Evolutionary conservation across 2,113 vertebrate genomes (phyloP).

Genomic region (Synodontis membranacea): DNA sequence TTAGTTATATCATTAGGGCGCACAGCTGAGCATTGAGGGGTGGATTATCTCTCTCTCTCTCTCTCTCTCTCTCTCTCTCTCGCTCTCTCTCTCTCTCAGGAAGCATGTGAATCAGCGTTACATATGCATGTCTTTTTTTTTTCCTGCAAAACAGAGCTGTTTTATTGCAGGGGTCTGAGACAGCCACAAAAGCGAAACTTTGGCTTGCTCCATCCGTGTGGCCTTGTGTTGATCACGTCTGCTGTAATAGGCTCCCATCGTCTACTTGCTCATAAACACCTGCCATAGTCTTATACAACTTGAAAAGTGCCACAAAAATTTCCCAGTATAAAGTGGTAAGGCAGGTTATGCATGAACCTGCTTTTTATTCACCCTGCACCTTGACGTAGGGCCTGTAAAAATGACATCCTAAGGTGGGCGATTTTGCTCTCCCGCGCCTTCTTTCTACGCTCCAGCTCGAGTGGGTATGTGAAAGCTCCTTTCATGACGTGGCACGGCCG

Average conservation of each 20-base stretch:
- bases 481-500: conserved; percentile 37
- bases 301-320: neutral
- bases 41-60: conserved; percentile 60
- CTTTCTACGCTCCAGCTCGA: neutral
- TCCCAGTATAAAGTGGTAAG: neutral
- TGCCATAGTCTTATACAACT: neutral
- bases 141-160: conserved; percentile 20
- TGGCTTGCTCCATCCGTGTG: neutral
- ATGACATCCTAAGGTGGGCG: neutral
- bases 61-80: conserved; percentile 41
- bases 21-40: conserved; percentile 69
- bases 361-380: neutral
- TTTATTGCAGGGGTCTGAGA: conserved; percentile 9
- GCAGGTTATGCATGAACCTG: neutral
- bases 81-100: conserved; percentile 37
- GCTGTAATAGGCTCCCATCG: neutral
- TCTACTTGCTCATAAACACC: neutral
- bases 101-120: neutral
- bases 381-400: neutral
- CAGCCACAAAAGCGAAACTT: conserved; percentile 12
- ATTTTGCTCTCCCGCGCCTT: neutral
- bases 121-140: conserved; percentile 42
- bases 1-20: conserved; percentile 77
- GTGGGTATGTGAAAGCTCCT: conserved; percentile 19
- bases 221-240: neutral